These are phyloP conservation scores for Orcinus orca DNA, from an alignment of 2,113 vertebrate genomes.

Conservation along the genomic window DNA sequence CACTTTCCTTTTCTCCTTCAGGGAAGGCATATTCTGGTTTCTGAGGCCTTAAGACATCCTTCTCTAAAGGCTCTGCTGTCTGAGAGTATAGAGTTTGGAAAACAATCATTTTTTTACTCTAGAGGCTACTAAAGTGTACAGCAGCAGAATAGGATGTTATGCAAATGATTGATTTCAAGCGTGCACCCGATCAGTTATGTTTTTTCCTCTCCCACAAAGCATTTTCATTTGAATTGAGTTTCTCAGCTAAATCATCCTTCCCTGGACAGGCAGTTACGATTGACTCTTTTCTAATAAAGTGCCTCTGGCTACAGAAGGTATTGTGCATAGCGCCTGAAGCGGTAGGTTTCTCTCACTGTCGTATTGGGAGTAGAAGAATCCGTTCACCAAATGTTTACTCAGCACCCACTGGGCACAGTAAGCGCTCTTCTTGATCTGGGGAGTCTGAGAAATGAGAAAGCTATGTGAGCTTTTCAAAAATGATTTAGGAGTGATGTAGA, in stretches of 20 bases:
- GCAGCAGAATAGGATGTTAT: neutral
- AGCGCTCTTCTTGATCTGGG: neutral
- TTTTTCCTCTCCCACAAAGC: neutral
- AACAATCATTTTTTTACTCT: neutral
- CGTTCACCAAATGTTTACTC: neutral
- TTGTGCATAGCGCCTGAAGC: neutral
- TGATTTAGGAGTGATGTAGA: neutral
- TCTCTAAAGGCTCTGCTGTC: neutral
- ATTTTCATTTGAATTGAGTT: neutral
- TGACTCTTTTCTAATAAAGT: neutral
- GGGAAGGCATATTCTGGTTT: neutral
- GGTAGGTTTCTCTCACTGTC: neutral
- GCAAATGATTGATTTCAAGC: slow-evolving; percentile 46
- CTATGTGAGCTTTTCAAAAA: neutral
- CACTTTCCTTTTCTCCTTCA: neutral
- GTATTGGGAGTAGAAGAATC: neutral
- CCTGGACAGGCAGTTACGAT: neutral
- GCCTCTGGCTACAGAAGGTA: neutral
- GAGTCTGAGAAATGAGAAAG: neutral
- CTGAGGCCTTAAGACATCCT: neutral
- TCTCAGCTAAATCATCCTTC: neutral
- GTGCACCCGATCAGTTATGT: neutral
- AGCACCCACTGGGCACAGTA: neutral
- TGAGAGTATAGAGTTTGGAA: neutral
- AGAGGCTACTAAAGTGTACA: neutral